Percentiles rank a stretch among this genome's conserved stretches.
These are phyloP conservation scores for Troides oblongomaculatus DNA, from an alignment of 2,888 invertebrate species.

Conservation along the genomic window DNA sequence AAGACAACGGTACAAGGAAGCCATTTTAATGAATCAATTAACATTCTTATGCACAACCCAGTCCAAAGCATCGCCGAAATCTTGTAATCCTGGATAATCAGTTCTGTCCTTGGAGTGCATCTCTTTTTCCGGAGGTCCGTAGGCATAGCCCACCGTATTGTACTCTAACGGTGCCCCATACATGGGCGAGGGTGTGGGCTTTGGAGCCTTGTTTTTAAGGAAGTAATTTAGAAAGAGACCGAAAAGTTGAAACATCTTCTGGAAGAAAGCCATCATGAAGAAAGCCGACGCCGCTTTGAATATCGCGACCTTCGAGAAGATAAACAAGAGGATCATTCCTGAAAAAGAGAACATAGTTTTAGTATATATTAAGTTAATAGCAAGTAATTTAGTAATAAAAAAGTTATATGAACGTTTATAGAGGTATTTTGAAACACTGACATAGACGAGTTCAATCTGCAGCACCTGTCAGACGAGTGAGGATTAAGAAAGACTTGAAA, in stretches of 20 bases:
- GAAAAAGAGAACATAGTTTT: constrained; percentile 36
- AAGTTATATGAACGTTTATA: no score
- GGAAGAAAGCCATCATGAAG: constrained; percentile 64
- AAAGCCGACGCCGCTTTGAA: constrained; percentile 63
- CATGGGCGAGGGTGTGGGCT: constrained; percentile 39
- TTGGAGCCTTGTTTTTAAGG: constrained; percentile 51
- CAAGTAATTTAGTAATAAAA: no score
- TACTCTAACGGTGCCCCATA: constrained; percentile 65
- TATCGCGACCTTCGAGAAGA: constrained; percentile 62
- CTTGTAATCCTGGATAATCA: constrained; percentile 48
- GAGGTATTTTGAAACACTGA: no score
- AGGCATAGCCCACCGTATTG: constrained; percentile 68
- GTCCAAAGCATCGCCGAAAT: constrained; percentile 52
- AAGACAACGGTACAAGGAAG: no score
- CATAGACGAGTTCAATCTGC: no score
- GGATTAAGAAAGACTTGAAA: no score
- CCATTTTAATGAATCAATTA: constrained; percentile 13
- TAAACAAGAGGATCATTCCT: constrained; percentile 60
- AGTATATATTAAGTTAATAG: no score
- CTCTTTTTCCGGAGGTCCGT: constrained; percentile 62
- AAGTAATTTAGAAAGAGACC: constrained; percentile 61
- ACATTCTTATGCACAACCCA: constrained; percentile 59
- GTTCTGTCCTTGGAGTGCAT: constrained; percentile 41
- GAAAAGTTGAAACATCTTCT: constrained; percentile 62
- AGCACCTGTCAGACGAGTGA: no score